These are phyloP conservation scores for Phoronis australis DNA, from an alignment of 2,888 invertebrate species.

Conservation along the genomic window DNA sequence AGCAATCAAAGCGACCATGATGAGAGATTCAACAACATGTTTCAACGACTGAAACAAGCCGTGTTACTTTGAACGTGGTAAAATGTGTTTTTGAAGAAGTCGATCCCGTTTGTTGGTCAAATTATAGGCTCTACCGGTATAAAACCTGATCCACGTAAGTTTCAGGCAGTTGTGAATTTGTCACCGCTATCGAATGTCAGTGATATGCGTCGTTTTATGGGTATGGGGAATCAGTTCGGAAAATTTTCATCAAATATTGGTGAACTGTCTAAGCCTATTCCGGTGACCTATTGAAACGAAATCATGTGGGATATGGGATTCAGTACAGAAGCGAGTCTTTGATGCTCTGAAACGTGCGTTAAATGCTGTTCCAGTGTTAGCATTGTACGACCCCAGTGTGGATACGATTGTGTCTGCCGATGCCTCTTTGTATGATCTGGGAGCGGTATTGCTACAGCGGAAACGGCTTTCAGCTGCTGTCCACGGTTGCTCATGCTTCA, in stretches of 20 bases:
- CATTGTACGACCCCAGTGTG: conserved; percentile 30
- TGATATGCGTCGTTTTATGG: conserved; percentile 9
- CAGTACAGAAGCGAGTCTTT: conserved; percentile 22
- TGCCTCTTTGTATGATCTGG: conserved; percentile 37
- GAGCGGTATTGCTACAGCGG: conserved; percentile 33
- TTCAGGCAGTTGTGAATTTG: conserved; percentile 7
- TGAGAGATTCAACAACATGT: no score
- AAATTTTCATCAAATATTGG: conserved; percentile 12
- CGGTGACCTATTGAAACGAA: conserved; percentile 10
- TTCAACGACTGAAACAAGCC: no score
- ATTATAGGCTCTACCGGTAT: no score
- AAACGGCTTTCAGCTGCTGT: conserved; percentile 10
- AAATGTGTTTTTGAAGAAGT: no score
- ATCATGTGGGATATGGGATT: conserved; percentile 11
- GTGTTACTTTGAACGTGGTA: no score
- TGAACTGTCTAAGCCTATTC: conserved; percentile 8
- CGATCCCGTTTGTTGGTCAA: no score
- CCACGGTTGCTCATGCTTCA: conserved; percentile 40
- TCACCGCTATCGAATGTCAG: conserved; percentile 9
- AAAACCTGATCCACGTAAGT: conserved; percentile 8
- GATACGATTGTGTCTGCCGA: conserved; percentile 29
- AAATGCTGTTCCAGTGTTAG: conserved; percentile 28
- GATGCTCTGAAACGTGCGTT: conserved; percentile 29
- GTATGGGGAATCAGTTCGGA: conserved; percentile 17
- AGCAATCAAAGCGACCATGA: no score